phyloP scores from a whole-genome alignment of 2,888 invertebrate genomes.

The Malacosoma neustria region DNA sequence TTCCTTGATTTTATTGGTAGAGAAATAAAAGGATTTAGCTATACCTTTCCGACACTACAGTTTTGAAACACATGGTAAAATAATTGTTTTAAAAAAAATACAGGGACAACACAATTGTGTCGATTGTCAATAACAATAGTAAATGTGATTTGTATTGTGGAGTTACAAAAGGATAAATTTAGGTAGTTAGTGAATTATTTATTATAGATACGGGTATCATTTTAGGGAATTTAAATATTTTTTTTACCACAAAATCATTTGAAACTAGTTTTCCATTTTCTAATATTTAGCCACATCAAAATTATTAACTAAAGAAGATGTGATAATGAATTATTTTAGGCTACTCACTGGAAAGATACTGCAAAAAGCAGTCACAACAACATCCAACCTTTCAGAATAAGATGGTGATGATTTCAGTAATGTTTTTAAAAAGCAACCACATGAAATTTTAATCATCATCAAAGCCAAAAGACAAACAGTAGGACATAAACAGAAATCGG shows the following conservation, averaged over 20 bases:
- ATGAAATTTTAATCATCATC: too few relatives aligned
- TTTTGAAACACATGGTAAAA: slow-evolving; percentile 41
- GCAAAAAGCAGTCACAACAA: too few relatives aligned
- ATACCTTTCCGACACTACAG: slow-evolving; percentile 51
- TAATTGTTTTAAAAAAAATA: slow-evolving; percentile 49
- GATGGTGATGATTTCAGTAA: too few relatives aligned
- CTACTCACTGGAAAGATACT: too few relatives aligned
- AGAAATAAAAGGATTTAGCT: slow-evolving; percentile 1
- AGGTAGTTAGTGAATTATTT: slow-evolving; percentile 43
- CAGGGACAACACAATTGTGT: slow-evolving; percentile 43
- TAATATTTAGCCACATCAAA: too few relatives aligned
- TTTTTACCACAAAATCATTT: background rate
- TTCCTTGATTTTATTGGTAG: background rate
- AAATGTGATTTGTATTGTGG: slow-evolving; percentile 40
- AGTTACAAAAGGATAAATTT: slow-evolving; percentile 45
- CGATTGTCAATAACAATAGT: slow-evolving; percentile 37
- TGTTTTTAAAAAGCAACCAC: too few relatives aligned
- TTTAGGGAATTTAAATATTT: slow-evolving; percentile 20
- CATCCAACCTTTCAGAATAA: too few relatives aligned
- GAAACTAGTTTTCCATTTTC: too few relatives aligned
- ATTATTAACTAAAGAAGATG: too few relatives aligned
- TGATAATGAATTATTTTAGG: too few relatives aligned
- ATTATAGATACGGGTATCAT: slow-evolving; percentile 39
- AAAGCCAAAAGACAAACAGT: too few relatives aligned
- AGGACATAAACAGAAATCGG: too few relatives aligned